phyloP scores from a whole-genome alignment of 2,797 vertebrate genomes.

The Ctenopoma kingsleyae region DNA sequence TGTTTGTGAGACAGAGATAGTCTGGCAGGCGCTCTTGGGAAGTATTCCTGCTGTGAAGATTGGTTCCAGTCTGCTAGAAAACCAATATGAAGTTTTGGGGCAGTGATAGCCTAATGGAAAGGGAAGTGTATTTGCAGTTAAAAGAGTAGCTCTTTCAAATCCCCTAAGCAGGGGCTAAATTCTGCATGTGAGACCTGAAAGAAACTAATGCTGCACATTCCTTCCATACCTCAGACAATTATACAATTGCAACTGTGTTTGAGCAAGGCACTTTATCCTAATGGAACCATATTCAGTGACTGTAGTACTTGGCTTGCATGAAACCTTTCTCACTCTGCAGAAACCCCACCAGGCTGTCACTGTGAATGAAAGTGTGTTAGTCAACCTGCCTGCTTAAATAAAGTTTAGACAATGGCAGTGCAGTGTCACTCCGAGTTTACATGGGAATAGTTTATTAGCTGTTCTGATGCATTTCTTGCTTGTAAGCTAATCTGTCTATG shows the following conservation, averaged over 20 bases:
- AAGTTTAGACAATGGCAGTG: constrained; percentile 48
- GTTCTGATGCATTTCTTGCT: constrained; percentile 55
- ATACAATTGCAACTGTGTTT: constrained; percentile 12
- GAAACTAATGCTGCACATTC: constrained; percentile 25
- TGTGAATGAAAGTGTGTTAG: constrained; percentile 50
- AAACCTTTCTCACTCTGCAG: constrained; percentile 6
- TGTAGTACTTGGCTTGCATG: background rate
- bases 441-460: constrained; percentile 54
- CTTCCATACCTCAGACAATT: constrained; percentile 8
- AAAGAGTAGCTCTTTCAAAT: constrained; percentile 61
- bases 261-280: constrained; percentile 28
- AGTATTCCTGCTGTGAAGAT: constrained; percentile 57
- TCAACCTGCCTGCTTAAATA: constrained; percentile 63
- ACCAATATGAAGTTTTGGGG: constrained; percentile 68
- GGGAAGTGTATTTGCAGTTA: constrained; percentile 51
- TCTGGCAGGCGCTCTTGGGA: constrained; percentile 52
- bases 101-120: constrained; percentile 57
- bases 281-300: background rate
- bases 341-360: constrained; percentile 55
- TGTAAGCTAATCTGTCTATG: constrained; percentile 36
- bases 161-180: constrained; percentile 42
- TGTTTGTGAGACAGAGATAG: constrained; percentile 68
- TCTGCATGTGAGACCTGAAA: constrained; percentile 31
- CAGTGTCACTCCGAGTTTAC: constrained; percentile 46
- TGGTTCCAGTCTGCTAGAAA: constrained; percentile 76